Evolutionary conservation across 2,797 vertebrate genomes (phyloP).

Genomic region (Podarcis siculus): DNA sequence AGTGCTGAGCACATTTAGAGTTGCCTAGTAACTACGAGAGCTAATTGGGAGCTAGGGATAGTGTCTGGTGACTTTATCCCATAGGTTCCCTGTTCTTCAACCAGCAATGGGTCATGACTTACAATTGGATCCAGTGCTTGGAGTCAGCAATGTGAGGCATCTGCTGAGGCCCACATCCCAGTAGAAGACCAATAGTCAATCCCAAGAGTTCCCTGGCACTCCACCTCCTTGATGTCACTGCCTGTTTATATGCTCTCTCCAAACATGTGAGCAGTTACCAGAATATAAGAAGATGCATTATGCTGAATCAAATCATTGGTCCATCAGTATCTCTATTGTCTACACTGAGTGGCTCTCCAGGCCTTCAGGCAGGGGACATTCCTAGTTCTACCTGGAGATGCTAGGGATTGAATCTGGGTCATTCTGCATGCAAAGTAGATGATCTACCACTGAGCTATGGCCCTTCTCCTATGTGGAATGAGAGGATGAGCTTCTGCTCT

Average conservation of each 20-base stretch:
- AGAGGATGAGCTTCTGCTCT: too few relatives aligned
- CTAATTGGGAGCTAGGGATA: neutral
- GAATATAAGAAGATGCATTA: too few relatives aligned
- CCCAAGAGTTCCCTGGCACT: neutral
- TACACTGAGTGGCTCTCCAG: too few relatives aligned
- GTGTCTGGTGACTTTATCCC: neutral
- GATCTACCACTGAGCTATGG: too few relatives aligned
- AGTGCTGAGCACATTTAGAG: neutral
- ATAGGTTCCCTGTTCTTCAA: neutral
- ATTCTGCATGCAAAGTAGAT: too few relatives aligned
- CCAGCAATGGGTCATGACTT: neutral
- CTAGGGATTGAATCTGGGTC: too few relatives aligned
- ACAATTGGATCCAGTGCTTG: neutral
- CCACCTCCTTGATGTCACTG: neutral
- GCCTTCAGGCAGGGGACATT: too few relatives aligned
- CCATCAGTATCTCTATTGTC: too few relatives aligned
- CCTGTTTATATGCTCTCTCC: neutral
- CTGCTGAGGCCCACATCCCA: neutral
- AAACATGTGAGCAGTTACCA: neutral
- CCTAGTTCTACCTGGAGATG: too few relatives aligned
- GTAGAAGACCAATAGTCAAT: neutral
- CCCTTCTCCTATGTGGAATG: too few relatives aligned
- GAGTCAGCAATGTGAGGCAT: neutral
- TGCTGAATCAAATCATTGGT: too few relatives aligned
- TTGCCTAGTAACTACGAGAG: neutral